Evolutionary conservation across 2,797 vertebrate genomes (phyloP).

Genomic region (Enteromius thamalakanensis): DNA sequence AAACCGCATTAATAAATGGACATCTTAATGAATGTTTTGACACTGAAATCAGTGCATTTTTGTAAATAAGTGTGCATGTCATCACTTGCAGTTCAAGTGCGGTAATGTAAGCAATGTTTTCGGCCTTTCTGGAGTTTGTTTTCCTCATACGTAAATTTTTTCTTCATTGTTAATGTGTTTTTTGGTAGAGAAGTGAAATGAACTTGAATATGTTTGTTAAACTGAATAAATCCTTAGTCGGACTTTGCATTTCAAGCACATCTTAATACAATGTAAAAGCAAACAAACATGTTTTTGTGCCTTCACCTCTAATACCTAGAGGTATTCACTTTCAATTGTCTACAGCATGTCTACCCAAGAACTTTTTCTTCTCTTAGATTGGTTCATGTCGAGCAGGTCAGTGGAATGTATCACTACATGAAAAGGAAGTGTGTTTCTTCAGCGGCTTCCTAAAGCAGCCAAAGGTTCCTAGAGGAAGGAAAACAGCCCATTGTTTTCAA

Average conservation of each 20-base stretch:
- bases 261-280: constrained; percentile 1
- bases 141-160: neutral
- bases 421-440: constrained; percentile 61
- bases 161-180: neutral
- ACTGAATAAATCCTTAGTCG: neutral
- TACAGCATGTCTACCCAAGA: neutral
- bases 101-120: neutral
- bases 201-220: neutral
- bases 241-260: neutral
- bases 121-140: neutral
- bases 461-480: constrained; percentile 69
- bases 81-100: neutral
- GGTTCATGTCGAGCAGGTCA: constrained; percentile 33
- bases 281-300: neutral
- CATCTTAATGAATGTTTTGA: neutral
- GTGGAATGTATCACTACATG: constrained; percentile 12
- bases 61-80: neutral
- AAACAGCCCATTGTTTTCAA: constrained; percentile 76
- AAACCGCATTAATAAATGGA: neutral
- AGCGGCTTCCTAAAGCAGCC: constrained; percentile 61
- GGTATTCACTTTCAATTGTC: neutral
- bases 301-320: neutral
- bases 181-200: neutral
- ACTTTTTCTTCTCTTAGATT: constrained; percentile 11
- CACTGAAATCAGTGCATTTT: neutral